phyloP scores from a whole-genome alignment of 2,797 vertebrate species.

The Phoeniculus purpureus region DNA sequence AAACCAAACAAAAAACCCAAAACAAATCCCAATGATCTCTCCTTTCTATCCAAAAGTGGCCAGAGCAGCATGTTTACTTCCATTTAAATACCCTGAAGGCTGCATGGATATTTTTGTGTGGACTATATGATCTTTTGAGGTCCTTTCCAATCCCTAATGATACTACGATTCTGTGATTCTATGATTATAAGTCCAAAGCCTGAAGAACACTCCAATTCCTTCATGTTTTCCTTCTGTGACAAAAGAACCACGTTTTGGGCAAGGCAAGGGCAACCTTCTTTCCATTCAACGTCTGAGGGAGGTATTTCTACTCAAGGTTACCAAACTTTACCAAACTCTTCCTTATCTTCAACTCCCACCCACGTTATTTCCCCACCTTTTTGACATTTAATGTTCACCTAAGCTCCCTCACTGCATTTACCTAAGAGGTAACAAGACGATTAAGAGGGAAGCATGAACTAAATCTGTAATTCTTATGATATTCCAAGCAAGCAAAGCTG shows the following conservation, averaged over 20 bases:
- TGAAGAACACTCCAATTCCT: rapidly evolving
- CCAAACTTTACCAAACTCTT: not conserved
- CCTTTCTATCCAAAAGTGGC: not conserved
- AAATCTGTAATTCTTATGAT: not conserved
- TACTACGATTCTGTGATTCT: too few relatives aligned
- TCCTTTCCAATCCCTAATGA: too few relatives aligned
- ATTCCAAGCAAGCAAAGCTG: not conserved
- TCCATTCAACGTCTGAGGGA: not conserved
- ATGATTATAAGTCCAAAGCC: not conserved
- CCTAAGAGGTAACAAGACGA: not conserved
- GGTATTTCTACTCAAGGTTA: not conserved
- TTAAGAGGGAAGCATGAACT: not conserved
- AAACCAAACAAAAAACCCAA: too few relatives aligned
- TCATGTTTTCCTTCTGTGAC: not conserved
- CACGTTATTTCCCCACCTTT: not conserved
- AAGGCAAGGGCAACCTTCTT: not conserved
- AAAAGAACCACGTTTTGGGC: not conserved
- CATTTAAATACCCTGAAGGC: not conserved
- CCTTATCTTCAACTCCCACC: not conserved
- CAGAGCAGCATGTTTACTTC: not conserved
- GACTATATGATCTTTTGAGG: too few relatives aligned
- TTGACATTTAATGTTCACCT: not conserved
- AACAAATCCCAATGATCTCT: not conserved
- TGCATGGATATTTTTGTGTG: not conserved
- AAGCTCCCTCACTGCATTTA: rapidly evolving